A percentile compares a stretch with the other conserved stretches of the same genome.
phyloP scores from a whole-genome alignment of 1,140 invertebrate species.

The Eupeodes corollae region DNA sequence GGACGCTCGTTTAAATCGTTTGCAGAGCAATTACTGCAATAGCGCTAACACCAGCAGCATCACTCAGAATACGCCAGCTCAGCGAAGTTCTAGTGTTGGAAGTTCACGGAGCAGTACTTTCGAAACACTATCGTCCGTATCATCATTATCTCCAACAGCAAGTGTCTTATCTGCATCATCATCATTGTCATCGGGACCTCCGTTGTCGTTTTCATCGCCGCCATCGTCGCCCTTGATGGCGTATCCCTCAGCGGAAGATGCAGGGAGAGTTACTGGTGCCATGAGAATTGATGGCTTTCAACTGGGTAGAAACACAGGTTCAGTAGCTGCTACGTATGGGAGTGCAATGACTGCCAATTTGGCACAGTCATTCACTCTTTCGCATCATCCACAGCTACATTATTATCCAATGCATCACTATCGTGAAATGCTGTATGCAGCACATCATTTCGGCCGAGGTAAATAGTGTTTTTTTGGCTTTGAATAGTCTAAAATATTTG shows the following conservation, averaged over 20 bases:
- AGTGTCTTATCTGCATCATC: not conserved
- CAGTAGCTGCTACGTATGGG: too few species aligned
- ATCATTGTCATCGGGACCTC: not conserved
- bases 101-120: slow-evolving; percentile 30
- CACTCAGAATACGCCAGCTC: slow-evolving; percentile 4
- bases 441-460: slow-evolving; percentile 35
- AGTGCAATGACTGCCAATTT: slow-evolving; percentile 26
- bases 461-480: slow-evolving; percentile 5
- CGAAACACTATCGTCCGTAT: slow-evolving; percentile 25
- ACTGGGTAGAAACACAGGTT: too few species aligned
- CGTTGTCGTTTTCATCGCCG: not conserved
- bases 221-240: not conserved
- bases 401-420: slow-evolving; percentile 35
- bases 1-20: slow-evolving; percentile 7
- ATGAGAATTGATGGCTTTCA: too few species aligned
- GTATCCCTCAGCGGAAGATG: not conserved
- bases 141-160: slow-evolving; percentile 12
- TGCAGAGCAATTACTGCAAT: slow-evolving; percentile 3
- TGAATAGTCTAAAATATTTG: too few species aligned
- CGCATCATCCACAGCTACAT: slow-evolving; percentile 34
- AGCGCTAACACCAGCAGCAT: slow-evolving; percentile 11
- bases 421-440: slow-evolving; percentile 36
- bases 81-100: slow-evolving; percentile 32
- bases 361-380: slow-evolving; percentile 31
- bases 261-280: too few species aligned